Conservation (phyloP, 1,140 invertebrate species). For the Camponotus pennsylvanicus region DNA sequence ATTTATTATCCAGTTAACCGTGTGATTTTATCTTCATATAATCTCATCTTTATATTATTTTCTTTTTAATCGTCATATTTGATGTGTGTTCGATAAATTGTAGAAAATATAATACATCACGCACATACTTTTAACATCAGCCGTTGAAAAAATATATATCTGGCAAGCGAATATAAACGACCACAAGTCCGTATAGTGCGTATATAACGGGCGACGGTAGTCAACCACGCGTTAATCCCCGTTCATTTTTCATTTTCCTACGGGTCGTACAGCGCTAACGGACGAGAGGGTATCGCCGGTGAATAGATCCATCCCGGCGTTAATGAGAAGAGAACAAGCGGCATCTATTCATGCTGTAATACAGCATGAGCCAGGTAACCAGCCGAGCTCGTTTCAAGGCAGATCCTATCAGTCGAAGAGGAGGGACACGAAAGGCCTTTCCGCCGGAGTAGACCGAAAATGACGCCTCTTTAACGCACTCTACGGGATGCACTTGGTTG, state of each 20-base stretch:
- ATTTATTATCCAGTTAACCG: constrained; percentile 1
- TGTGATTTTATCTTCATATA: not conserved
- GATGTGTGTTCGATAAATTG: not conserved
- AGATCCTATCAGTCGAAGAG: constrained; percentile 64
- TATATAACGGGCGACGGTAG: constrained; percentile 45
- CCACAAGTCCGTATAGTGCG: constrained; percentile 22
- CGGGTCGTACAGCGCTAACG: constrained; percentile 19
- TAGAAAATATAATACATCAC: constrained; percentile 9
- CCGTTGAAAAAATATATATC: constrained; percentile 4
- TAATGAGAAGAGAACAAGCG: constrained; percentile 73
- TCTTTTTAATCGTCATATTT: constrained; percentile 5
- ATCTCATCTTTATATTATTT: not conserved
- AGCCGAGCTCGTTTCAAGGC: constrained; percentile 39
- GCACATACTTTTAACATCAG: not conserved
- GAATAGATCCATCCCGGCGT: constrained; percentile 70
- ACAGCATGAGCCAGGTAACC: constrained; percentile 60
- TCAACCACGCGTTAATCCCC: constrained; percentile 64
- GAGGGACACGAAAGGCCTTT: constrained; percentile 57
- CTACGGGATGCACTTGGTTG: constrained; percentile 62
- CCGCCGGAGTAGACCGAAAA: constrained; percentile 57
- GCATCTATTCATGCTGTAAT: constrained; percentile 60
- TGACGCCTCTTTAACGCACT: constrained; percentile 60
- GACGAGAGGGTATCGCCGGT: constrained; percentile 37
- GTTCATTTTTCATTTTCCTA: constrained; percentile 72
- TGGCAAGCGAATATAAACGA: constrained; percentile 48